Evolutionary conservation across 2,797 vertebrate genomes (phyloP), one percentile per base, ranked within the genome.

Genomic region (Mus caroli): DNA sequence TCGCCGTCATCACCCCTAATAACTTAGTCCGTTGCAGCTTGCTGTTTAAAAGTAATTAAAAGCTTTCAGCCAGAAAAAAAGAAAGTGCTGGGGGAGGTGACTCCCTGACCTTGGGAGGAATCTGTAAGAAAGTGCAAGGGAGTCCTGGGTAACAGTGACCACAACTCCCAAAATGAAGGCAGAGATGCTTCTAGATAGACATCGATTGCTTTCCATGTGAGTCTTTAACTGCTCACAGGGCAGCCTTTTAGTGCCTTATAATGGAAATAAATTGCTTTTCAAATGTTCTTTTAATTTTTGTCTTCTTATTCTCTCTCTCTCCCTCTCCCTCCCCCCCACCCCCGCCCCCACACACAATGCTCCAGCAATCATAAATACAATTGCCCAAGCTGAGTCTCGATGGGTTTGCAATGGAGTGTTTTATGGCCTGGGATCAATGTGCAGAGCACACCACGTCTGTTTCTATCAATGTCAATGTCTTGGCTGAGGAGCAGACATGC

Each of bases 181-280:
- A 96, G 90, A 91, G 28, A 7, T 79, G 90, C 96, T 97, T 97
- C 97, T 89, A 94, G 37, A 89, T 97, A 91, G 94, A 96, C 91
- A 94, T 78, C 4, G 96, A 97, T 96, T 93, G 82, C 86, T 97
- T 93, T 95, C 93, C 98, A 76, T 90, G 96, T 90, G 94, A 60
- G 97, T 62, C 84, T 95, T 98, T 96, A 98, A 97, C 98, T 98
- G 97, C 82, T 97, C 94, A 94, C n/a, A 26, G 88, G 73, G 77
- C 58, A 46, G 56, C 80, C 84, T 96, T 95, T 96, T 71, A 93
- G 94, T 78, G 69, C 79, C 91, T 87, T 73, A 67, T 93, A 97
- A 97, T 96, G 56, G 69, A 98, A 97, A 93, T 50, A 96, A 95
- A 95, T 93, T 4, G 34, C 96, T 97, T 97, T 78, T 85, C 80